Evolutionary conservation across 1,140 invertebrate species (phyloP), one percentile per base, ranked within the genome.

Genomic region (Calliopsis andreniformis): DNA sequence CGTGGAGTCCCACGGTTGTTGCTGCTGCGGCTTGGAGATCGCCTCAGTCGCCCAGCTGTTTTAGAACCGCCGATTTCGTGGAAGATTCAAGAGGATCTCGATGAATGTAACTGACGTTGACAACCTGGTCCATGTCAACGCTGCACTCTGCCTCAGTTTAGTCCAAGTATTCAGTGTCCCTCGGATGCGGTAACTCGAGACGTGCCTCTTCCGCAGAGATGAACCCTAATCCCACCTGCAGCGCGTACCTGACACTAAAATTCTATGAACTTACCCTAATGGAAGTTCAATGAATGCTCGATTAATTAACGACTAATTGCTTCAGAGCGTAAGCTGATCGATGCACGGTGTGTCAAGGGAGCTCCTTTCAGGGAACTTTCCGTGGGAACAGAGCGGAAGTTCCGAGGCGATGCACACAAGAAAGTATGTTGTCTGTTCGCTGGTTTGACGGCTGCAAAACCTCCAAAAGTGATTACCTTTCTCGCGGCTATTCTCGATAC

Each of bases 291-390:
- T 32, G 47, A 73, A 66, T 56, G 62, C 20, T 28, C 39, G 69
- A 71, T 61, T 71, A 71, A 71, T 71, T 61, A 71, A 23, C 45
- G 69, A 32, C 10, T 62, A 56, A 56, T 66, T 66, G 25, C 39
- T 32, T 66, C 4, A 47, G 10, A 75, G 64, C 69, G 71, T 32
- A 10, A 32, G 61, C 12, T 3, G 56, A 28, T 28, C 14, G 32
- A 39, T 16, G 25, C 49, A 23, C 25, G 39, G 8, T 10, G 35
- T 30, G 10, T 23, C 16, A 39, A 45, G 69, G 35, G 28, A 63
- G 10, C 47, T 43, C 32, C 23, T 63, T 63, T 72, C 23, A 62
- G 10, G 32, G 51, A 53, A 53, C 32, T 49, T 72, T 42, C 32
- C 28, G 1, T 18, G n/a, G 25, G 7, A 55, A 30, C 35, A 18